These are phyloP conservation scores for Cromileptes altivelis DNA, from an alignment of 2,113 vertebrate species.

Conservation along the genomic window DNA sequence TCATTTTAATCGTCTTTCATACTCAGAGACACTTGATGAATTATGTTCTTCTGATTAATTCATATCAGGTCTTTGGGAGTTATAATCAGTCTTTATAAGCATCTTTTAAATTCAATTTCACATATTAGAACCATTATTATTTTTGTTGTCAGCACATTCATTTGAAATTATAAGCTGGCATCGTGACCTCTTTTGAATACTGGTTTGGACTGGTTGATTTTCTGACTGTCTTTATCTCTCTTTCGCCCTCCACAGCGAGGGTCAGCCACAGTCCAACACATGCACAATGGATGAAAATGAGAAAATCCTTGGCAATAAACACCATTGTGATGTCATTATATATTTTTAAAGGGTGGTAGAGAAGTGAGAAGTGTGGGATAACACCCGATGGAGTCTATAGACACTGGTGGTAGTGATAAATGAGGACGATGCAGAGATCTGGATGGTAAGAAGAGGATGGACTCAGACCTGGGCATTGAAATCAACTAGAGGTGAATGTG, in stretches of 20 bases:
- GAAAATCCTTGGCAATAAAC: too few species aligned
- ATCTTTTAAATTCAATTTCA: slow-evolving; percentile 9
- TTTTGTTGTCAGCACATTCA: slow-evolving; percentile 17
- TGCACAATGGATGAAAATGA: too few species aligned
- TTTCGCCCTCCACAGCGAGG: neutral
- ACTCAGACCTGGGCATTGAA: too few species aligned
- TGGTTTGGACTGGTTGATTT: neutral
- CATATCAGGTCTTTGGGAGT: neutral
- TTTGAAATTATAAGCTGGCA: neutral
- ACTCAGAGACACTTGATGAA: slow-evolving; percentile 47
- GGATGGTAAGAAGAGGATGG: too few species aligned
- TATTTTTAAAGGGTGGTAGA: too few species aligned
- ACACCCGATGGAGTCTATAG: too few species aligned
- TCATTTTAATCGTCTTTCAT: slow-evolving; percentile 58
- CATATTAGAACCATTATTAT: slow-evolving; percentile 12
- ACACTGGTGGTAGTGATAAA: too few species aligned
- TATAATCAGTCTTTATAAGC: slow-evolving; percentile 7
- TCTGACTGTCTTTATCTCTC: neutral
- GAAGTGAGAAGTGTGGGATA: too few species aligned
- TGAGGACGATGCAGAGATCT: too few species aligned
- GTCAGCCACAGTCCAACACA: neutral
- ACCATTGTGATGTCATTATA: too few species aligned
- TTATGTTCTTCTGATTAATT: slow-evolving; percentile 15
- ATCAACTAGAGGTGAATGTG: too few species aligned
- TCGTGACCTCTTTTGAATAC: neutral